These are phyloP conservation scores for Plutomurus gul DNA, from an alignment of 1,140 invertebrate genomes.

Conservation along the genomic window DNA sequence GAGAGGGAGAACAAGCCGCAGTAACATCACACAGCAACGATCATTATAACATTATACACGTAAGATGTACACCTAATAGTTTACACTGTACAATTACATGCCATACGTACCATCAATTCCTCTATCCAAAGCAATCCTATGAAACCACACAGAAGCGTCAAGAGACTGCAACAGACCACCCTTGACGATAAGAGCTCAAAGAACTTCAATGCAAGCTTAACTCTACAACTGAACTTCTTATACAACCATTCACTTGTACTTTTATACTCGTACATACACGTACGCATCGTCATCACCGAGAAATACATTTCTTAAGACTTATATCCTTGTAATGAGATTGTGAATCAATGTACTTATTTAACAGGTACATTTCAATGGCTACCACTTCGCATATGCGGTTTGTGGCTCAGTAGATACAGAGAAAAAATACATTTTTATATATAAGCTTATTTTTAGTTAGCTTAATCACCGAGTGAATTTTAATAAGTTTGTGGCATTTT, in stretches of 20 bases:
- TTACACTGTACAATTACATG: conserved; percentile 5
- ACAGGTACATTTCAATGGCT: too few species aligned
- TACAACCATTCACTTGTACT: too few species aligned
- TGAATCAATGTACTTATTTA: too few species aligned
- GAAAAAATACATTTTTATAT: too few species aligned
- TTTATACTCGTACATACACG: not conserved
- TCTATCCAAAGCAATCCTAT: not conserved
- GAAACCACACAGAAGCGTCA: conserved; percentile 20
- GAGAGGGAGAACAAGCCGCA: not conserved
- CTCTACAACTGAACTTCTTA: not conserved
- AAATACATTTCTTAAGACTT: conserved; percentile 17
- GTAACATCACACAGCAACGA: not conserved
- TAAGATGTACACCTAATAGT: not conserved
- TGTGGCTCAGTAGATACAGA: too few species aligned
- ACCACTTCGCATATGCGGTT: too few species aligned
- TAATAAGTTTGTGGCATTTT: too few species aligned
- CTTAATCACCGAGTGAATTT: too few species aligned
- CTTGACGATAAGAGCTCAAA: conserved; percentile 13
- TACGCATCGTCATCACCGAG: not conserved
- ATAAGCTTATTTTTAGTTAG: too few species aligned
- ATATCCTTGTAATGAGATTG: too few species aligned
- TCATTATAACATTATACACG: not conserved
- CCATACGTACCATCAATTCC: not conserved
- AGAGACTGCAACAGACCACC: not conserved
- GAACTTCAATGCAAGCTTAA: conserved; percentile 10